Evolutionary conservation across 1,140 invertebrate genomes (phyloP).

Genomic region (Paraescarpia echinospica): DNA sequence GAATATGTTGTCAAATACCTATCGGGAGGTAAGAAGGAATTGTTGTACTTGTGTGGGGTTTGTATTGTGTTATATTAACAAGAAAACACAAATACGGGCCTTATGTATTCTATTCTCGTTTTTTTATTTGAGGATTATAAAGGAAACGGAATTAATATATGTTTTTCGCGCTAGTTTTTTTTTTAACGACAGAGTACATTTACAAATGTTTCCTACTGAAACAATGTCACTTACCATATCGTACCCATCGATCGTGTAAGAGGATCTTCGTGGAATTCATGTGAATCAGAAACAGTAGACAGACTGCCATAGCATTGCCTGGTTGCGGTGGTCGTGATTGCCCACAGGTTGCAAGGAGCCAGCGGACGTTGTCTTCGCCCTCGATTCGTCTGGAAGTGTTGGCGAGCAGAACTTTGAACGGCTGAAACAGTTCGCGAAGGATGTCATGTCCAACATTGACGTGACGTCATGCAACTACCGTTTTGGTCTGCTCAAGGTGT

Average conservation of each 20-base stretch:
- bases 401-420: slow-evolving; percentile 12
- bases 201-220: not conserved
- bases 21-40: no score
- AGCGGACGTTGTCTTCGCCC: slow-evolving; percentile 9
- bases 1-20: no score
- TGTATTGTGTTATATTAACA: no score
- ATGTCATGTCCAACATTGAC: not conserved
- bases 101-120: no score
- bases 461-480: not conserved
- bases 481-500: slow-evolving; percentile 12
- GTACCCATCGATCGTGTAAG: not conserved
- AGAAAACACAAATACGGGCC: no score
- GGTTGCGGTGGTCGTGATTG: not conserved
- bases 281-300: no score
- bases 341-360: not conserved
- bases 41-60: no score
- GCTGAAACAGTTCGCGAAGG: slow-evolving; percentile 6
- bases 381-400: slow-evolving; percentile 9
- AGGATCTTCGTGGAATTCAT: not conserved
- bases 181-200: not conserved
- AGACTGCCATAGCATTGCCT: no score
- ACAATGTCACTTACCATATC: not conserved
- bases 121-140: no score
- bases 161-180: no score
- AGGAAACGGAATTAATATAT: no score